Evolutionary conservation across 2,113 vertebrate species (phyloP).

Genomic region (Aix galericulata): DNA sequence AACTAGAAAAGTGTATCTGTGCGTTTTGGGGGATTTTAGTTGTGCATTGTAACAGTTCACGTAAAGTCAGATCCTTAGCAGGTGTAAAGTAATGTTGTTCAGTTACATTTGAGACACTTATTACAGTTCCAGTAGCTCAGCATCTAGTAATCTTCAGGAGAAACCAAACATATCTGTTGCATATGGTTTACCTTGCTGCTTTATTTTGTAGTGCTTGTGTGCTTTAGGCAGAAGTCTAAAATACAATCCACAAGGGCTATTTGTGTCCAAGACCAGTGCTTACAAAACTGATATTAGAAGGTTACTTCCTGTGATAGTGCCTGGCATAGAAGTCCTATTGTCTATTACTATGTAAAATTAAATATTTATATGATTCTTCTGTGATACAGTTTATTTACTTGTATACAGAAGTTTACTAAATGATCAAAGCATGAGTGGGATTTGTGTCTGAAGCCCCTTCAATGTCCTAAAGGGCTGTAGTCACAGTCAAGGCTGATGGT

Average conservation of each 20-base stretch:
- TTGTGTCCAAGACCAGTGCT: not conserved
- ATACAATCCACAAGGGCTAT: not conserved
- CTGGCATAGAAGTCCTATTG: not conserved
- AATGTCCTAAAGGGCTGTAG: not conserved
- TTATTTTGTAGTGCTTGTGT: not conserved
- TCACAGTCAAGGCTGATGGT: not conserved
- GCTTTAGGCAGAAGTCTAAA: not conserved
- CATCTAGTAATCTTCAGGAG: not conserved
- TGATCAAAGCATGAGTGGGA: not conserved
- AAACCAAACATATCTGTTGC: not conserved
- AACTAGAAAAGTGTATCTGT: slow-evolving; percentile 14
- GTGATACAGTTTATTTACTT: not conserved
- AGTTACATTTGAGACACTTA: not conserved
- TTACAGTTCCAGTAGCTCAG: not conserved
- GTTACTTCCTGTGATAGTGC: not conserved
- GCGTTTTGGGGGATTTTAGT: slow-evolving; percentile 9
- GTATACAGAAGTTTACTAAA: not conserved
- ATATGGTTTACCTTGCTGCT: not conserved
- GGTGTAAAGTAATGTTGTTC: not conserved
- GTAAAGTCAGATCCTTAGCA: not conserved
- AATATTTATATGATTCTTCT: not conserved
- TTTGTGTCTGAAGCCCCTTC: not conserved
- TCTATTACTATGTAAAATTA: not conserved
- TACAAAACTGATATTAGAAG: not conserved
- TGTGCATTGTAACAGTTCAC: not conserved